Base-by-base conservation (phyloP, 2,888 invertebrate species). In the Drosophila cognata region DNA sequence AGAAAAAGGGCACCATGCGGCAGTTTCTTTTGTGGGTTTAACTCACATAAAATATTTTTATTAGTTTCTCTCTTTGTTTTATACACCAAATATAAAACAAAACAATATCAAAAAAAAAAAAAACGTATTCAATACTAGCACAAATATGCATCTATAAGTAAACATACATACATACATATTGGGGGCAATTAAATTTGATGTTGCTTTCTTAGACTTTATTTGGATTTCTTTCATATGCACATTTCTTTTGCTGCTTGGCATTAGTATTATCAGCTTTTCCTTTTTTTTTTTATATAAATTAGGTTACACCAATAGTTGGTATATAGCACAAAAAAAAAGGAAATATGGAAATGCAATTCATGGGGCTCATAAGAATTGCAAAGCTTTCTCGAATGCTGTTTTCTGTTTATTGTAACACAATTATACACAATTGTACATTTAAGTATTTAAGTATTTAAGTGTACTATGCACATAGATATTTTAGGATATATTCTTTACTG, bases 41-140 rank as follows among this genome's bases (percentile, higher is more conserved):
- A 88, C 85, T 84, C 85, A 88, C 85, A 85, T 81, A 78, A 71
- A 82, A 80, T 77, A 79, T 76, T 81, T 85, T 85, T 88, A 89
- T 86, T 88, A 88, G 85, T 88, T 86, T 89, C 67, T 73, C 67
- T 64, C 48, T 72, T 82, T 76, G 66, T 70, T 79, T 77, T 46
- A 56, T 75, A 79, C 82, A 84, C 46, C 77, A 68, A 71, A 78
- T 59, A 72, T 63, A 68, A 70, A 57, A 79, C 67, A 67, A 72
- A 61, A 62, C 48, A 61, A 53, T 51, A 25, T 18, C 38, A 25
- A 56, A 68, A 53, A 28, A 66, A 71, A 72, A 56, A 65, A 71
- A 81, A 64, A 60, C 74, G 74, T 89, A 84, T 81, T 68, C 64
- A 73, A 86, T 81, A 82, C 65, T 65, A 63, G 59, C 69, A 60